Conservation (phyloP, 2,797 vertebrate genomes). For the Lacerta bilineata region DNA sequence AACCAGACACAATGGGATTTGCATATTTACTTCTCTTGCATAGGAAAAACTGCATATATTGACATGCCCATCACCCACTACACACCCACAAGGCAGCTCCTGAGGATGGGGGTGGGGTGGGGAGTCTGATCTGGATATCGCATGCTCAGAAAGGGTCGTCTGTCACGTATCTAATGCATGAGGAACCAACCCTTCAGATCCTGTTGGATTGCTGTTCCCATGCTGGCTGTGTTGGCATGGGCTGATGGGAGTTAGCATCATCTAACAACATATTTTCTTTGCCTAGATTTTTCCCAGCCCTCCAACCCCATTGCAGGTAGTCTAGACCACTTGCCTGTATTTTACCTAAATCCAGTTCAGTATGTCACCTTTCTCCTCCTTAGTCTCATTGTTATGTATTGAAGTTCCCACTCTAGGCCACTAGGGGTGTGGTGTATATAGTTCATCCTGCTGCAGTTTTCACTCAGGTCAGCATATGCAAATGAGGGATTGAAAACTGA, state of each 20-base stretch:
- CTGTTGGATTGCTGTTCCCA: neutral
- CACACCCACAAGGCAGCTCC: neutral
- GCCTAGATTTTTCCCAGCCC: no score
- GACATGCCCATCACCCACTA: neutral
- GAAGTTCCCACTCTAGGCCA: no score
- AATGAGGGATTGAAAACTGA: no score
- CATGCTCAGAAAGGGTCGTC: neutral
- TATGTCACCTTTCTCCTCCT: no score
- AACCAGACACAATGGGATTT: neutral
- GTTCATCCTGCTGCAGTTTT: no score
- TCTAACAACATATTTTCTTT: no score
- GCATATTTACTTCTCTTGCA: neutral
- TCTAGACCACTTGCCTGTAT: no score
- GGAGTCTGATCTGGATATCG: neutral
- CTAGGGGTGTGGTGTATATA: no score
- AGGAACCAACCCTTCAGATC: neutral
- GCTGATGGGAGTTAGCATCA: neutral
- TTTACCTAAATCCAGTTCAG: no score
- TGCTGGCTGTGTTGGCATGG: neutral
- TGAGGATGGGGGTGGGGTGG: neutral
- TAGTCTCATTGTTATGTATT: no score
- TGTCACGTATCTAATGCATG: neutral
- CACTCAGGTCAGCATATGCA: no score
- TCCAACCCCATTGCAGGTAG: no score
- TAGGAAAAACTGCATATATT: neutral